phyloP scores from a whole-genome alignment of 2,888 invertebrate species.

The Campoletis raptor region DNA sequence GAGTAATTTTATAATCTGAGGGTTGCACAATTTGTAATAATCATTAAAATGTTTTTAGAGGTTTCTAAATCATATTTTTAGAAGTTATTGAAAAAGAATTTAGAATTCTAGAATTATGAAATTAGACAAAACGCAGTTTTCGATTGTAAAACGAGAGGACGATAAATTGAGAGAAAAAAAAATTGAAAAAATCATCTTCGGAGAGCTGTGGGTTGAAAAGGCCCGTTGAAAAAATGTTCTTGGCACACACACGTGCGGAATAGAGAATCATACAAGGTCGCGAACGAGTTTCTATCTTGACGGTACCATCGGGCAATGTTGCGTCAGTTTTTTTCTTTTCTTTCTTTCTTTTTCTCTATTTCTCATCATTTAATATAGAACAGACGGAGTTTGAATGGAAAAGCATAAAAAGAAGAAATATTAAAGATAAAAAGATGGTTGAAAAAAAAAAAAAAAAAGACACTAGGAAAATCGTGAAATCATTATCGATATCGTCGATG shows the following conservation, averaged over 20 bases:
- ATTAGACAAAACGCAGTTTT: neutral
- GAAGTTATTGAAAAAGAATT: neutral
- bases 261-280: conserved; percentile 80
- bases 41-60: too few species aligned
- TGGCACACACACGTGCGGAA: conserved; percentile 73
- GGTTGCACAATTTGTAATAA: too few species aligned
- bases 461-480: neutral
- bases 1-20: too few species aligned
- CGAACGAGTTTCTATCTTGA: conserved; percentile 67
- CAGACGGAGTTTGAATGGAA: conserved; percentile 12
- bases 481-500: conserved; percentile 51
- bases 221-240: conserved; percentile 74
- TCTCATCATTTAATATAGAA: conserved; percentile 20
- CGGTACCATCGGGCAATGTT: conserved; percentile 47
- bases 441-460: neutral
- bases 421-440: neutral
- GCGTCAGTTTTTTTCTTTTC: conserved; percentile 50
- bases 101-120: neutral
- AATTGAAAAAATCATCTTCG: neutral
- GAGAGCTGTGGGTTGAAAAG: conserved; percentile 10
- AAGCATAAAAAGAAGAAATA: neutral
- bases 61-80: neutral
- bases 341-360: neutral
- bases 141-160: neutral
- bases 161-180: neutral